These are phyloP conservation scores for Grus americana DNA, from an alignment of 2,113 vertebrate genomes.

Conservation along the genomic window DNA sequence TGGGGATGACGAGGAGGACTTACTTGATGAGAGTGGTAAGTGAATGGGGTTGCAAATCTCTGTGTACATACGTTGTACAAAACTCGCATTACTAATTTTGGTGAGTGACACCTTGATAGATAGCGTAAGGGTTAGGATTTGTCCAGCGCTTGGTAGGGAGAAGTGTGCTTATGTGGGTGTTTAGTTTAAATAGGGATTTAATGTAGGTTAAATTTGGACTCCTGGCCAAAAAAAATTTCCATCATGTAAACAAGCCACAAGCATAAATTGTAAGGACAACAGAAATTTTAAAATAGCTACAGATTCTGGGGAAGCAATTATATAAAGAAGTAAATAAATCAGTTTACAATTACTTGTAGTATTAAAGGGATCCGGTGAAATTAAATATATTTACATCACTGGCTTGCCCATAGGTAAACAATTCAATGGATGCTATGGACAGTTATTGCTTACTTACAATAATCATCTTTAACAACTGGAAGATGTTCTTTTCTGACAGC, in stretches of 20 bases:
- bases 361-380: background rate
- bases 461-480: background rate
- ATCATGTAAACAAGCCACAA: background rate
- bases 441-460: background rate
- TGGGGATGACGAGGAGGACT: conserved; percentile 85
- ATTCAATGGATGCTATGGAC: background rate
- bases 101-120: background rate
- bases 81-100: background rate
- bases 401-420: background rate
- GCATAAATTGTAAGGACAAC: background rate
- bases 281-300: background rate
- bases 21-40: conserved; percentile 84
- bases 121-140: background rate
- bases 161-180: background rate
- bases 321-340: background rate
- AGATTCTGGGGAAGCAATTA: background rate
- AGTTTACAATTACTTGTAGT: background rate
- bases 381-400: background rate
- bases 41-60: background rate
- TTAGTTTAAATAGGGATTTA: background rate
- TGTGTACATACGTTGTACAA: background rate
- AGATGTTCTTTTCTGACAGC: background rate
- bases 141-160: background rate
- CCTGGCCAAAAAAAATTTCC: background rate
- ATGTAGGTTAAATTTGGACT: background rate